A percentile compares a stretch with the other conserved stretches of the same genome.
phyloP scores from a whole-genome alignment of 1,140 invertebrate genomes.

The Drosophila sechellia region DNA sequence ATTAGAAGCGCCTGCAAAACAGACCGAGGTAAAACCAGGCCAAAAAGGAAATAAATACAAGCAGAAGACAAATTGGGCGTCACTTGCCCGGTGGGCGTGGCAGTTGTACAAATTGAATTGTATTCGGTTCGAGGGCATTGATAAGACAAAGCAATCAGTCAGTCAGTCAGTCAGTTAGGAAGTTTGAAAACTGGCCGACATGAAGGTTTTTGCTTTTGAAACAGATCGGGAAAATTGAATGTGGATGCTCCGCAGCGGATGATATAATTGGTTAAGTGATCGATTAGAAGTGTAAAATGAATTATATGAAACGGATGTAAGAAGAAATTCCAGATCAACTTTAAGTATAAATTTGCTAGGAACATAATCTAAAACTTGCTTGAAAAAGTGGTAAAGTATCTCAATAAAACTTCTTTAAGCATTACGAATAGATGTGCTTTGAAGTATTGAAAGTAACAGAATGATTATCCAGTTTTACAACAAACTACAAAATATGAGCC shows the following conservation, averaged over 20 bases:
- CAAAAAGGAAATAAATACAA: conserved; percentile 27
- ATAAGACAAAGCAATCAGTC: conserved; percentile 83
- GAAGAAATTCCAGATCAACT: not conserved
- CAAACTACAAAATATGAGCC: not conserved
- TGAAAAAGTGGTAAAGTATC: too few relatives aligned
- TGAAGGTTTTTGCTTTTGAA: not conserved
- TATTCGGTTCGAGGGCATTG: conserved; percentile 60
- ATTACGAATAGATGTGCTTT: too few relatives aligned
- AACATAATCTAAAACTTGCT: too few relatives aligned
- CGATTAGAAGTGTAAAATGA: conserved; percentile 41
- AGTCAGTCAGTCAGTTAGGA: conserved; percentile 45
- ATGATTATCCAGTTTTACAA: not conserved
- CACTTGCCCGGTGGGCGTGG: conserved; percentile 53
- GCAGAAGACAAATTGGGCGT: conserved; percentile 36
- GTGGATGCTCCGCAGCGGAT: conserved; percentile 23
- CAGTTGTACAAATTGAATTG: conserved; percentile 77
- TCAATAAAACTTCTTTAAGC: too few relatives aligned
- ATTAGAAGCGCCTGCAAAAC: conserved; percentile 74
- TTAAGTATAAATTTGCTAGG: not conserved
- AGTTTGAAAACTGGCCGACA: conserved; percentile 53
- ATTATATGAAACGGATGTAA: not conserved
- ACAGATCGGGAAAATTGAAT: conserved; percentile 30
- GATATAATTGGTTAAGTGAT: conserved; percentile 59
- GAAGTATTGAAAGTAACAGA: not conserved
- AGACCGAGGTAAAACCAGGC: conserved; percentile 51